A percentile compares a stretch with the other conserved stretches of the same genome.
These are phyloP conservation scores for Scytalopus superciliaris DNA, from an alignment of 2,113 vertebrate genomes.

Conservation along the genomic window DNA sequence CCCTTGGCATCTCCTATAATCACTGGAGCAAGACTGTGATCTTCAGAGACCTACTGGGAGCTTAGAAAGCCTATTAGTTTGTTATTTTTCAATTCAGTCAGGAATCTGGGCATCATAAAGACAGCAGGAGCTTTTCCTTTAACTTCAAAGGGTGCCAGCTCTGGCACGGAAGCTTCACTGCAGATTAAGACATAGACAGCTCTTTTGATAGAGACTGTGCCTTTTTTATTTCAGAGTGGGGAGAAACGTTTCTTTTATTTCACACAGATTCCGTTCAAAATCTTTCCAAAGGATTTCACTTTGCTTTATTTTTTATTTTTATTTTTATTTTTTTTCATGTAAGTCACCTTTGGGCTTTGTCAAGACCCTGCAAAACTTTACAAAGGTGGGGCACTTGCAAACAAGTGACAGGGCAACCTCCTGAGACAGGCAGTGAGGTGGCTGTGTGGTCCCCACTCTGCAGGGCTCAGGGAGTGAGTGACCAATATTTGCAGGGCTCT, in stretches of 20 bases:
- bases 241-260: neutral
- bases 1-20: neutral
- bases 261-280: neutral
- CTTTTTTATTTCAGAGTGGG: neutral
- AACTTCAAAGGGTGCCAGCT: conserved; percentile 7
- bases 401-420: neutral
- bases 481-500: neutral
- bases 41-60: neutral
- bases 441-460: neutral
- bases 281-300: neutral
- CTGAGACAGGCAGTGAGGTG: neutral
- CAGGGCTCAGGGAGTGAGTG: neutral
- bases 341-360: neutral
- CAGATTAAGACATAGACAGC: neutral
- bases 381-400: neutral
- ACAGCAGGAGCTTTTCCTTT: neutral
- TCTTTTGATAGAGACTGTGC: neutral
- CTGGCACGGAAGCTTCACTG: neutral
- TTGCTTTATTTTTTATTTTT: neutral
- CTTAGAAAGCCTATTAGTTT: neutral
- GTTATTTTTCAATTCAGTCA: neutral
- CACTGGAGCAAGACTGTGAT: neutral
- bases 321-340: neutral
- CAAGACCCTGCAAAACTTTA: neutral
- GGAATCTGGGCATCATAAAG: neutral